Evolutionary conservation across 2,113 vertebrate genomes (phyloP).

Genomic region (Vulpes lagopus): DNA sequence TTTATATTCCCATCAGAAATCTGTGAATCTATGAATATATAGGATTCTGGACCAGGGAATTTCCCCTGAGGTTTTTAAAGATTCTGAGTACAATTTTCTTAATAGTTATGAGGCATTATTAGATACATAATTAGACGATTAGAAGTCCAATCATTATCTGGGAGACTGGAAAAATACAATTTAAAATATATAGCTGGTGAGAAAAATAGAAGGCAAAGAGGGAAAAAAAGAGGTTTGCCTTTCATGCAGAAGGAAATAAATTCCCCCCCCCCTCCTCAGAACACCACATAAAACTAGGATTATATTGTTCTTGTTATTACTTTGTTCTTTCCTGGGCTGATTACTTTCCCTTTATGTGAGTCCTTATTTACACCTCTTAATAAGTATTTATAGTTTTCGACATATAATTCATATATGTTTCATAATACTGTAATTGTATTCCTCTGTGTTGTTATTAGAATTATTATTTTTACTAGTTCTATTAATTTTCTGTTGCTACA

Average conservation of each 20-base stretch:
- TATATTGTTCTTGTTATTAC: background rate
- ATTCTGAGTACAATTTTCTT: background rate
- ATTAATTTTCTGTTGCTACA: background rate
- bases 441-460: background rate
- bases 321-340: background rate
- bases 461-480: background rate
- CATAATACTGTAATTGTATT: background rate
- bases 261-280: background rate
- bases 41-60: background rate
- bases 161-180: background rate
- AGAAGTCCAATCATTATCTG: background rate
- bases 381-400: conserved; percentile 1
- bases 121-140: background rate
- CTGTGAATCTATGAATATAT: background rate
- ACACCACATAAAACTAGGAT: background rate
- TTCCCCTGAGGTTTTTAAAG: background rate
- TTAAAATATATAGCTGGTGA: background rate
- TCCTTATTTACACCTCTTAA: background rate
- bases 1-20: background rate
- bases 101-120: background rate
- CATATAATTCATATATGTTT: background rate
- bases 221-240: background rate
- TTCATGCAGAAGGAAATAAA: background rate
- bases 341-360: background rate
- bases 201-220: background rate